phyloP scores from a whole-genome alignment of 2,888 invertebrate species.

The Cordylochernes scorpioides region DNA sequence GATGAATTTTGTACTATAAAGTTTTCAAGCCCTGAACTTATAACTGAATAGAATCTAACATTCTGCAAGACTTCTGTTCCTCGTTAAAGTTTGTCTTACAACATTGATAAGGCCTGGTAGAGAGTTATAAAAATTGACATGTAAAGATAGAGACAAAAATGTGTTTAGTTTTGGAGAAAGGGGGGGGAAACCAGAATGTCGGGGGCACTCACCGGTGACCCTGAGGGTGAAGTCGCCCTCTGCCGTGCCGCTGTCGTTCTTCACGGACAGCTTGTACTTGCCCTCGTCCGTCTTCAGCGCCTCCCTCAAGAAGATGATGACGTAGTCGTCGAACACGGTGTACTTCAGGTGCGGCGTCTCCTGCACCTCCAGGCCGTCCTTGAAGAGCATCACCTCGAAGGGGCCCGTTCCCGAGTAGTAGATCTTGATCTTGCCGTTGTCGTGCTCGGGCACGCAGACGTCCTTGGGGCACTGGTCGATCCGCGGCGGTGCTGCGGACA shows the following conservation, averaged over 20 bases:
- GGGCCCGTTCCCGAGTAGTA: constrained; percentile 90
- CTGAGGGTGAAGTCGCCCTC: constrained; percentile 54
- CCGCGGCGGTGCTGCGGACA: constrained; percentile 45
- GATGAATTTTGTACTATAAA: too few species aligned
- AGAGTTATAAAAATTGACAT: background rate
- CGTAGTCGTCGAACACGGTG: constrained; percentile 86
- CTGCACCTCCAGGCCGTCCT: constrained; percentile 47
- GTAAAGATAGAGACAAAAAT: background rate
- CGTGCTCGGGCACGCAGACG: constrained; percentile 66
- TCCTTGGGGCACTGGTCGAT: constrained; percentile 72
- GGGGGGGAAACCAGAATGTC: background rate
- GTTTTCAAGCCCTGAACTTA: too few species aligned
- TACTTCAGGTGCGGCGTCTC: constrained; percentile 54
- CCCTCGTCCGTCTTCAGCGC: constrained; percentile 70
- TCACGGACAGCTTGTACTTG: constrained; percentile 53
- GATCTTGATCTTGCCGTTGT: constrained; percentile 90
- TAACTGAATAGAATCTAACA: too few species aligned
- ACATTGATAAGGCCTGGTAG: too few species aligned
- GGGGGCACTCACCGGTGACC: constrained; percentile 37
- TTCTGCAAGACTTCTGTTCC: too few species aligned
- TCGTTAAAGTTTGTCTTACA: too few species aligned
- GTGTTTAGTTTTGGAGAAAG: background rate
- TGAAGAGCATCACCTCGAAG: constrained; percentile 54
- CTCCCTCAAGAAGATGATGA: constrained; percentile 79
- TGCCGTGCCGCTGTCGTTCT: constrained; percentile 68